Conservation (phyloP, 64 coral and sea anemone species). For the Stichodactyla helianthus region DNA sequence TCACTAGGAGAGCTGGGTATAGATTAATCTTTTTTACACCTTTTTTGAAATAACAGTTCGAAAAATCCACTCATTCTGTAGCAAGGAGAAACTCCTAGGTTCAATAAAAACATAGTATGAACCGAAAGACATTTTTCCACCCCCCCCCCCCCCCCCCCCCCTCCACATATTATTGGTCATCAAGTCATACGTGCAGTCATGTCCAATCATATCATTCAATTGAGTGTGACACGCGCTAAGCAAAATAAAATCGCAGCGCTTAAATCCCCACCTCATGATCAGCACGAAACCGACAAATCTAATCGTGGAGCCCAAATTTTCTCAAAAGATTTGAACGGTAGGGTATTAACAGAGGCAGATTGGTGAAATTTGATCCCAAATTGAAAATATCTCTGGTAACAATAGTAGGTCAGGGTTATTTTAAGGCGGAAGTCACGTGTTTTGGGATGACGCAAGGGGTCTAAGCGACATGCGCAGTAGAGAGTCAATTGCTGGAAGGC, state of each 20-base stretch:
- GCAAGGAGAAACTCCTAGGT: no score
- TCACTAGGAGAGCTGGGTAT: no score
- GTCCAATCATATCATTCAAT: conserved; percentile 10
- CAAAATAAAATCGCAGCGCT: background rate
- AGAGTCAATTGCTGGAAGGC: conserved; percentile 56
- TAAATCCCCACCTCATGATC: background rate
- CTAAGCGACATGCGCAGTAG: conserved; percentile 47
- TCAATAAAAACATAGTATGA: no score
- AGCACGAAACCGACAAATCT: background rate
- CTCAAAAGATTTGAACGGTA: background rate
- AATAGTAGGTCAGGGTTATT: conserved; percentile 24
- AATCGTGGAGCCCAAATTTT: background rate
- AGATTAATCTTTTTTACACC: no score
- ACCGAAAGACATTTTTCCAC: no score
- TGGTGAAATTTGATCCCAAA: background rate
- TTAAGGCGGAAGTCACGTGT: conserved; percentile 35
- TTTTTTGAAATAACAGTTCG: no score
- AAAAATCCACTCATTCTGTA: no score
- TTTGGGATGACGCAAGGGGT: conserved; percentile 49
- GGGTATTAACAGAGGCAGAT: background rate
- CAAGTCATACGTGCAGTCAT: conserved; percentile 1
- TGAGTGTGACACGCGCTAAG: background rate
- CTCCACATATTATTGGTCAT: background rate
- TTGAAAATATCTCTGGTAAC: background rate
- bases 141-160: background rate